Conservation (phyloP, 2,888 invertebrate genomes). For the Andrena flavipes region DNA sequence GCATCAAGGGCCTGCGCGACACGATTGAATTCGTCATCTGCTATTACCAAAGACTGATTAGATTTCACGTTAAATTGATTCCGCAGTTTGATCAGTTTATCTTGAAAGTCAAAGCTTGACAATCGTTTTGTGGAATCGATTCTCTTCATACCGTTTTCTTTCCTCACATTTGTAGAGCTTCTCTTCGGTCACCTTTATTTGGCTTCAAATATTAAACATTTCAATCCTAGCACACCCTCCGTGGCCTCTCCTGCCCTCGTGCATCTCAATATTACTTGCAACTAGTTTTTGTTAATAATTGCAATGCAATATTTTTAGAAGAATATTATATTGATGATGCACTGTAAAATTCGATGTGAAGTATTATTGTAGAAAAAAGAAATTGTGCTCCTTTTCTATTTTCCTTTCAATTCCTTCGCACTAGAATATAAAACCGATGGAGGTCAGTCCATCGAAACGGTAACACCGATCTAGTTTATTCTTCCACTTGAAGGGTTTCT, state of each 20-base stretch:
- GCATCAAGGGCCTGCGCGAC: conserved; percentile 35
- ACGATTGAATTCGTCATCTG: conserved; percentile 53
- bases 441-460: conserved; percentile 2
- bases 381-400: not conserved
- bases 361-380: too few relatives aligned
- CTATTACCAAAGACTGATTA: conserved; percentile 41
- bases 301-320: too few relatives aligned
- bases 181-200: too few relatives aligned
- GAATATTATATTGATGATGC: too few relatives aligned
- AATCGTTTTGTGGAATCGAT: not conserved
- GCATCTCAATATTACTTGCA: too few relatives aligned
- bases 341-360: too few relatives aligned
- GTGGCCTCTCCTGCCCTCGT: too few relatives aligned
- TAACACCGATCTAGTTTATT: conserved; percentile 9
- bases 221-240: too few relatives aligned
- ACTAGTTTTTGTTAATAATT: too few relatives aligned
- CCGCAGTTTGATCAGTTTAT: conserved; percentile 6
- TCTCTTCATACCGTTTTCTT: too few relatives aligned
- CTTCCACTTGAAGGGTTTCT: not conserved
- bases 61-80: conserved; percentile 47
- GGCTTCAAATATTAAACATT: too few relatives aligned
- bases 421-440: not conserved
- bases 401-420: not conserved
- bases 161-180: too few relatives aligned
- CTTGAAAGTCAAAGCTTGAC: conserved; percentile 18